These are phyloP conservation scores for Parnassius smintheus DNA, from an alignment of 2,888 invertebrate species.

Conservation along the genomic window DNA sequence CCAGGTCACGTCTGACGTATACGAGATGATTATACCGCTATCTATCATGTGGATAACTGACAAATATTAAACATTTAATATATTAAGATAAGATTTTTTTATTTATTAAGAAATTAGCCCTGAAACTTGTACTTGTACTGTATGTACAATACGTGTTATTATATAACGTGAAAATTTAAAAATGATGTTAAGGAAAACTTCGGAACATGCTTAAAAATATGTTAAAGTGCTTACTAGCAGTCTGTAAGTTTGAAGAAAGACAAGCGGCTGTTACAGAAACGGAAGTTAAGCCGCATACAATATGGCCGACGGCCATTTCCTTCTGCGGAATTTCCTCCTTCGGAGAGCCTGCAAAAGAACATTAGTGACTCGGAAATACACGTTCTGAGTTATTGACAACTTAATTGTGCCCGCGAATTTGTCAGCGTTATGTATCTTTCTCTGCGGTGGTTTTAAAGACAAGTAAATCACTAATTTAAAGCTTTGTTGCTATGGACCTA, in stretches of 20 bases:
- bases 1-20: no score
- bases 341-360: constrained; percentile 35
- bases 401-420: no score
- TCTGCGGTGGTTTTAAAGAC: no score
- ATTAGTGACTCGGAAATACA: constrained; percentile 34
- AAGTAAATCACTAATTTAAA: no score
- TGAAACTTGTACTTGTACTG: no score
- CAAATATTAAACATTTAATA: no score
- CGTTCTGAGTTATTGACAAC: constrained; percentile 8
- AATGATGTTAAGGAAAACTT: constrained; percentile 18
- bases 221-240: constrained; percentile 35
- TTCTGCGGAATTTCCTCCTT: constrained; percentile 41
- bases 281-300: constrained; percentile 64
- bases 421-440: no score
- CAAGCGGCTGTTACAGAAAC: constrained; percentile 44
- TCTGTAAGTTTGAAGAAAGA: constrained; percentile 34
- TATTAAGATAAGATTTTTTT: no score
- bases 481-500: no score
- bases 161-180: not conserved
- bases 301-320: constrained; percentile 67
- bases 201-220: constrained; percentile 32
- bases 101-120: no score
- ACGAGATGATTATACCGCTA: no score
- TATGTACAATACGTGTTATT: not conserved
- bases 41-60: no score